Percentiles rank a stretch among this genome's conserved stretches.
phyloP scores from a whole-genome alignment of 2,113 vertebrate genomes.

The Phyllopteryx taeniolatus region DNA sequence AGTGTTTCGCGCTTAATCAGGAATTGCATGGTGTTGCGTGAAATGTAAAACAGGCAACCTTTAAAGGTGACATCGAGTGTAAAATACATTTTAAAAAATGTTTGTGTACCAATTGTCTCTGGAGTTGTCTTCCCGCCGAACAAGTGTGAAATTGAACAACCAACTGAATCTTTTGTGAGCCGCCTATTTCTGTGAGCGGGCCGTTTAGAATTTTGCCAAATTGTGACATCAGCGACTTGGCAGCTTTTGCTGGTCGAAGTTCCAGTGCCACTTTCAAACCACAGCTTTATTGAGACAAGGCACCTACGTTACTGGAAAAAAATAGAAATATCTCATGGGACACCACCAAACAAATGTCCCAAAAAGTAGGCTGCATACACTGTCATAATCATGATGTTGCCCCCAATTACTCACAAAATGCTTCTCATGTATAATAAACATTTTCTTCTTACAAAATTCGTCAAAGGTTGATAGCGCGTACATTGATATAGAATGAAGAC shows the following conservation, averaged over 20 bases:
- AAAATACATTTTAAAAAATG: neutral
- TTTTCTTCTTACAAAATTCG: too few relatives aligned
- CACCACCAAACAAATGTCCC: too few relatives aligned
- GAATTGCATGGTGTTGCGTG: conserved; percentile 17
- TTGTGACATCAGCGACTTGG: neutral
- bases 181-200: neutral
- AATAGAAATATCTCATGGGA: too few relatives aligned
- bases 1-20: conserved; percentile 39
- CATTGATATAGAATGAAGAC: too few relatives aligned
- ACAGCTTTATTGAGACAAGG: neutral
- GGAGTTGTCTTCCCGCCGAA: neutral
- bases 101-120: neutral
- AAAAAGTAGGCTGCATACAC: too few relatives aligned
- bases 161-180: neutral
- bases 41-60: conserved; percentile 35
- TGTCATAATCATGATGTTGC: too few relatives aligned
- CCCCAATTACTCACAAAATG: too few relatives aligned
- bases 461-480: too few relatives aligned
- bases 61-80: conserved; percentile 7
- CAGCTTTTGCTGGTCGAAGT: neutral
- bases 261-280: neutral
- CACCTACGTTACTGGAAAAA: neutral
- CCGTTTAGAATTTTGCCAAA: neutral
- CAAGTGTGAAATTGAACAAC: neutral
- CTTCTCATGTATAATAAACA: too few relatives aligned